A percentile compares a stretch with the other conserved stretches of the same genome.
Conservation (phyloP, 2,113 vertebrate genomes). For the Pseudorhombus dupliciocellatus region DNA sequence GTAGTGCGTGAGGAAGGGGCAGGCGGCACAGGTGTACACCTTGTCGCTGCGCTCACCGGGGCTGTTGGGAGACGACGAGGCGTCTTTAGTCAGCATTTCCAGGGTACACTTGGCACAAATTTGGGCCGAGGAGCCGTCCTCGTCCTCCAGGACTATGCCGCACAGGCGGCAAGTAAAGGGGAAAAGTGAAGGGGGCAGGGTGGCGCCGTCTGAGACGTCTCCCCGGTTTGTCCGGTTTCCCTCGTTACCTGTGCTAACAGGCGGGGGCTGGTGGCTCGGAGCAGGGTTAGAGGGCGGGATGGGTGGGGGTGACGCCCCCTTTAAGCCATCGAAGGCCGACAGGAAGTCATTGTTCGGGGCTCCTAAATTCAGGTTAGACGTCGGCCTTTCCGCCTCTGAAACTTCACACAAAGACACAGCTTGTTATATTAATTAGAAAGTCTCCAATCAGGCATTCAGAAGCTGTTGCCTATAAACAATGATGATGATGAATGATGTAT, state of each 20-base stretch:
- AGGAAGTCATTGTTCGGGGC: conserved; percentile 78
- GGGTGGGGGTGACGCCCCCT: conserved; percentile 64
- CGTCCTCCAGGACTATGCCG: conserved; percentile 89
- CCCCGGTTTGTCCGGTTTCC: conserved; percentile 42
- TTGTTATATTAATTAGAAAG: no score
- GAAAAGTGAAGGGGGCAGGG: conserved; percentile 88
- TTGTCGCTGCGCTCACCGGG: conserved; percentile 84
- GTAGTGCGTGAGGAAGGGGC: conserved; percentile 96
- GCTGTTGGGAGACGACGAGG: conserved; percentile 63
- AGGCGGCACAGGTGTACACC: conserved; percentile 91
- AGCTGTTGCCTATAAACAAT: not conserved
- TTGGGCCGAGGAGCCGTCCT: conserved; percentile 87
- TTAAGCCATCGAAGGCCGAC: conserved; percentile 79
- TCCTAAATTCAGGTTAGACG: conserved; percentile 74
- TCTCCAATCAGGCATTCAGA: no score
- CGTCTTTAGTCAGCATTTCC: conserved; percentile 86
- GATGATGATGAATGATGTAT: no score
- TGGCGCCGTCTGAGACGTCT: conserved; percentile 40
- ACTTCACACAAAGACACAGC: conserved; percentile 9
- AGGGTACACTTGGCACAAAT: conserved; percentile 90
- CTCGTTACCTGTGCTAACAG: conserved; percentile 15
- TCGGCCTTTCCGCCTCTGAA: conserved; percentile 76
- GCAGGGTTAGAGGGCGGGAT: conserved; percentile 55
- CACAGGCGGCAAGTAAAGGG: conserved; percentile 92
- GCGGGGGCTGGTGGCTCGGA: conserved; percentile 53